Percentiles rank a stretch among this genome's conserved stretches.
These are phyloP conservation scores for Silurus asotus DNA, from an alignment of 2,113 vertebrate species.

Conservation along the genomic window DNA sequence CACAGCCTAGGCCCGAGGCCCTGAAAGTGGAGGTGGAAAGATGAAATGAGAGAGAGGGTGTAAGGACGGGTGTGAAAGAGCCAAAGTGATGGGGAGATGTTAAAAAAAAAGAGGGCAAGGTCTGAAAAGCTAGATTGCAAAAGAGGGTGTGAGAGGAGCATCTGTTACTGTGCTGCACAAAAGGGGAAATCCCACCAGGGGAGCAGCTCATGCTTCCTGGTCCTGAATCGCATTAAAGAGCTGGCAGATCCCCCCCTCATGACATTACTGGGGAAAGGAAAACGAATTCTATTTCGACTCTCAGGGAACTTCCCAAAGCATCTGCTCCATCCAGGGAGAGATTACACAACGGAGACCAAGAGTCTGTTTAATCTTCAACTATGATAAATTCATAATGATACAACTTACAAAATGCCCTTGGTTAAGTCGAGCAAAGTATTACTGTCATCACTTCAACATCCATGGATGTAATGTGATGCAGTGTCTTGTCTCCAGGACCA, in stretches of 20 bases:
- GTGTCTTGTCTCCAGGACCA: not conserved
- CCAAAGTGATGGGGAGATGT: conserved; percentile 1
- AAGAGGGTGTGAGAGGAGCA: not conserved
- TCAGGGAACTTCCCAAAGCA: conserved; percentile 36
- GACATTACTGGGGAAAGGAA: conserved; percentile 36
- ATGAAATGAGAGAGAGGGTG: conserved; percentile 11
- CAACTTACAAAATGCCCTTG: conserved; percentile 15
- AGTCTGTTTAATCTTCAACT: conserved; percentile 40
- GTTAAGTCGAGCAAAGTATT: conserved; percentile 14
- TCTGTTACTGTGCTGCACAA: conserved; percentile 38
- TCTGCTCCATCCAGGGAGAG: conserved; percentile 8
- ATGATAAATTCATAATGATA: conserved; percentile 4
- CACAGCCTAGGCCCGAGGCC: conserved; percentile 49
- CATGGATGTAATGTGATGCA: not conserved
- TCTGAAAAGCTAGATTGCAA: not conserved
- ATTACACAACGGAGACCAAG: conserved; percentile 31
- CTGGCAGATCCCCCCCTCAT: conserved; percentile 22
- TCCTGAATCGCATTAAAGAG: conserved; percentile 49
- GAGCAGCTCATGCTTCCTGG: conserved; percentile 40
- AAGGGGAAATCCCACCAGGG: conserved; percentile 46
- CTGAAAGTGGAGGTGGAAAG: conserved; percentile 49
- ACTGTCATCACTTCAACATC: not conserved
- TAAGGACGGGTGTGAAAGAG: conserved; percentile 25
- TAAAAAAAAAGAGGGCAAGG: not conserved
- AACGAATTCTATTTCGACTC: conserved; percentile 42